Conservation (phyloP, 2,888 invertebrate species). For the Torymus texanus region DNA sequence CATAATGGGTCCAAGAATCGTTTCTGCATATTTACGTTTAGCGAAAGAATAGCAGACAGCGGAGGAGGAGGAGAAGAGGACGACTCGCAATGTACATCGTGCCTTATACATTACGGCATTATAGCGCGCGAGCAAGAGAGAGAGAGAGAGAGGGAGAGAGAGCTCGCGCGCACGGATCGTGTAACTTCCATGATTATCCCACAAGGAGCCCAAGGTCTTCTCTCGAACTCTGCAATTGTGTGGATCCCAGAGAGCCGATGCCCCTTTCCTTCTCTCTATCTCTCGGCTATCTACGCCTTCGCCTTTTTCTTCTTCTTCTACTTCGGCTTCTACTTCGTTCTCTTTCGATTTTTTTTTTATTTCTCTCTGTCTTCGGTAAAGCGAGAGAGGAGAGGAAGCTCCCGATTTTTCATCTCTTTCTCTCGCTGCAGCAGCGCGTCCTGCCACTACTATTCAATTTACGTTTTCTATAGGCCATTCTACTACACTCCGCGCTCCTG, state of each 20-base stretch:
- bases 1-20: constrained; percentile 45
- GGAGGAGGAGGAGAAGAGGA: background rate
- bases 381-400: constrained; percentile 4
- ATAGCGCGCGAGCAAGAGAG: constrained; percentile 59
- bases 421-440: no score
- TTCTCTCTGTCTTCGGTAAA: background rate
- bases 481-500: background rate
- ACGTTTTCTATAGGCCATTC: constrained; percentile 24
- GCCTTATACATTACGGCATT: constrained; percentile 70
- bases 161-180: constrained; percentile 64
- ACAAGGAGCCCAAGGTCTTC: constrained; percentile 74
- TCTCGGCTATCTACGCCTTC: background rate
- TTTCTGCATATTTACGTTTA: constrained; percentile 48
- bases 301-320: background rate
- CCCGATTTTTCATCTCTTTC: constrained; percentile 37
- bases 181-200: constrained; percentile 72
- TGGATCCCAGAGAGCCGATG: constrained; percentile 15
- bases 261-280: constrained; percentile 21
- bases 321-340: background rate
- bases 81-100: constrained; percentile 67
- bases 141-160: no score
- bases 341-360: background rate
- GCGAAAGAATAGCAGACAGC: background rate
- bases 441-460: constrained; percentile 39
- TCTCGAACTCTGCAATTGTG: constrained; percentile 65